Conservation (phyloP, 2,888 invertebrate genomes). For the Oxycera nigricornis region DNA sequence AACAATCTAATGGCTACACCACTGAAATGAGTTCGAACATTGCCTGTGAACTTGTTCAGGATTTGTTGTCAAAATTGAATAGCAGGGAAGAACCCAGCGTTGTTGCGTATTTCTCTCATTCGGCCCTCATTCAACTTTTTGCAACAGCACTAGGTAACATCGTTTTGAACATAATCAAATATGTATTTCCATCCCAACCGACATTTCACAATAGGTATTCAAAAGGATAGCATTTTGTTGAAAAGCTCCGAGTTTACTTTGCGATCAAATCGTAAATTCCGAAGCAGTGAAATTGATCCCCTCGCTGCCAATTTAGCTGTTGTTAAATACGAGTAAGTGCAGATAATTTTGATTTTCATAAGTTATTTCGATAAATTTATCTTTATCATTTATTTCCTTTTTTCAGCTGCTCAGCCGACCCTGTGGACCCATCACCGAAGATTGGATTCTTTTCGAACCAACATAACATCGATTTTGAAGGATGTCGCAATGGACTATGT, state of each 20-base stretch:
- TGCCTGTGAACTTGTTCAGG: constrained; percentile 76
- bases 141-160: constrained; percentile 67
- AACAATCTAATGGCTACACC: constrained; percentile 78
- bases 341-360: constrained; percentile 27
- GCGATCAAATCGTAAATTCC: constrained; percentile 69
- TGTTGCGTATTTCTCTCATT: constrained; percentile 72
- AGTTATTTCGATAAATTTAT: constrained; percentile 49
- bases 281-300: constrained; percentile 72
- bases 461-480: constrained; percentile 70
- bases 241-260: constrained; percentile 71
- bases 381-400: too few relatives aligned
- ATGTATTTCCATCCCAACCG: neutral
- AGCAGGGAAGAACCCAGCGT: constrained; percentile 67
- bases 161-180: constrained; percentile 73
- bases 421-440: constrained; percentile 52
- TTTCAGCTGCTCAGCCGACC: constrained; percentile 15
- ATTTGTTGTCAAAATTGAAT: constrained; percentile 75
- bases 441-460: constrained; percentile 78
- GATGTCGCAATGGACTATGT: constrained; percentile 80
- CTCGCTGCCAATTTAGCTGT: constrained; percentile 79
- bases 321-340: constrained; percentile 73
- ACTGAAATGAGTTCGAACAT: constrained; percentile 69
- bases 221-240: neutral
- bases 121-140: constrained; percentile 68
- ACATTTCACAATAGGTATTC: too few relatives aligned